phyloP scores from a whole-genome alignment of 2,888 invertebrate species.

The Drosophila niveifrons region DNA sequence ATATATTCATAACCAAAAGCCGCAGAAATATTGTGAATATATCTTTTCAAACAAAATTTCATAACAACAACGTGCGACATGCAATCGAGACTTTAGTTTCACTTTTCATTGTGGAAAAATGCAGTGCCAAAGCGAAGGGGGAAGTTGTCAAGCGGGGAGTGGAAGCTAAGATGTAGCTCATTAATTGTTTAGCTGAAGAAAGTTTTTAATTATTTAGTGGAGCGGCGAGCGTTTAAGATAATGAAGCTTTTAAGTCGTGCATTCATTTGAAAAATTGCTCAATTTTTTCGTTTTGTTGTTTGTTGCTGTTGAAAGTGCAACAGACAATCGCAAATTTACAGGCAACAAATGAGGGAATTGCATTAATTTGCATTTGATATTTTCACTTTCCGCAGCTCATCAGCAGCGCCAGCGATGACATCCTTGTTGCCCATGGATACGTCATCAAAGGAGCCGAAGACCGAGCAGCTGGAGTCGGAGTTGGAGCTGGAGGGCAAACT shows the following conservation, averaged over 20 bases:
- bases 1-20: constrained; percentile 18
- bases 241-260: constrained; percentile 73
- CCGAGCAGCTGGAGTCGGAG: constrained; percentile 9
- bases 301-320: constrained; percentile 64
- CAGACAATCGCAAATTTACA: constrained; percentile 14
- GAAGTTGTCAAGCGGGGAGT: not conserved
- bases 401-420: constrained; percentile 42
- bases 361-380: constrained; percentile 66
- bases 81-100: constrained; percentile 62
- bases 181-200: constrained; percentile 68
- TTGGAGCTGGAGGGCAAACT: constrained; percentile 13
- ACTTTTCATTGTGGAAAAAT: constrained; percentile 63
- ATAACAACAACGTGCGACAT: constrained; percentile 45
- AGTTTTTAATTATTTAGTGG: constrained; percentile 71
- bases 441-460: constrained; percentile 47
- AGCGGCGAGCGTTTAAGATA: constrained; percentile 65
- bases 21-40: constrained; percentile 14
- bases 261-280: constrained; percentile 65
- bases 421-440: constrained; percentile 46
- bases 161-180: constrained; percentile 30
- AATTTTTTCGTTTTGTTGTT: constrained; percentile 45
- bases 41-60: constrained; percentile 35
- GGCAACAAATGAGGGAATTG: constrained; percentile 25
- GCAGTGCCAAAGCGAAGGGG: constrained; percentile 12
- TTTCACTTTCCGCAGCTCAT: constrained; percentile 50